These are phyloP conservation scores for Peromyscus californicus DNA, from an alignment of 2,113 vertebrate species.

Conservation along the genomic window DNA sequence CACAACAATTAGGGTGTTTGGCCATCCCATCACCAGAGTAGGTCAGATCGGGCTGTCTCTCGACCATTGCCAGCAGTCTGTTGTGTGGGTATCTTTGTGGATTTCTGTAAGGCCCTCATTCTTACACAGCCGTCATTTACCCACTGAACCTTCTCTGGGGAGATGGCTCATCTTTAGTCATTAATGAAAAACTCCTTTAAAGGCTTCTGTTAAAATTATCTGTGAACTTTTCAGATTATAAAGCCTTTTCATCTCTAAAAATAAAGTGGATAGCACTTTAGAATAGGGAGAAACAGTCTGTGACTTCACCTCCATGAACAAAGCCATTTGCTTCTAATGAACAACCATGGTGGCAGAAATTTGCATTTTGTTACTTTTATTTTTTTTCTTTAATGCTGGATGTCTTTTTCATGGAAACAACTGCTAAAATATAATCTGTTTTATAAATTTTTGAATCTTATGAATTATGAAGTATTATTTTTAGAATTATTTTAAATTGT, in stretches of 20 bases:
- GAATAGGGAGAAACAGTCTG: not conserved
- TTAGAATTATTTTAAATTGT: conserved; percentile 35
- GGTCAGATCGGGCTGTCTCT: too few species aligned
- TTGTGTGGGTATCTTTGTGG: too few species aligned
- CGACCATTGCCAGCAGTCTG: too few species aligned
- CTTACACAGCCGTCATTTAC: not conserved
- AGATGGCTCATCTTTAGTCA: not conserved
- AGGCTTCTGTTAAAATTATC: conserved; percentile 53
- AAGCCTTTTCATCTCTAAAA: conserved; percentile 6
- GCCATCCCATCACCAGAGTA: too few species aligned
- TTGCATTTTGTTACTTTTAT: conserved; percentile 18
- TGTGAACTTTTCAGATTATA: conserved; percentile 16
- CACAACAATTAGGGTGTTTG: too few species aligned
- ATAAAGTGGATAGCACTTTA: conserved; percentile 26
- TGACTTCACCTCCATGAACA: conserved; percentile 24
- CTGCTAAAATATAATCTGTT: conserved; percentile 46
- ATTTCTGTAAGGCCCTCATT: not conserved
- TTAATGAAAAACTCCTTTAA: not conserved
- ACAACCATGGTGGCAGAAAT: conserved; percentile 51
- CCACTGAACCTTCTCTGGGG: not conserved
- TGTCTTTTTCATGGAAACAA: conserved; percentile 30
- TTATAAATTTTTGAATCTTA: conserved; percentile 39
- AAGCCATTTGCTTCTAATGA: not conserved
- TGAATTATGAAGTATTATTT: conserved; percentile 34
- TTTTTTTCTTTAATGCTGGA: conserved; percentile 39